Evolutionary conservation across 2,797 vertebrate species (phyloP).

Genomic region (Sebastes nivosus): DNA sequence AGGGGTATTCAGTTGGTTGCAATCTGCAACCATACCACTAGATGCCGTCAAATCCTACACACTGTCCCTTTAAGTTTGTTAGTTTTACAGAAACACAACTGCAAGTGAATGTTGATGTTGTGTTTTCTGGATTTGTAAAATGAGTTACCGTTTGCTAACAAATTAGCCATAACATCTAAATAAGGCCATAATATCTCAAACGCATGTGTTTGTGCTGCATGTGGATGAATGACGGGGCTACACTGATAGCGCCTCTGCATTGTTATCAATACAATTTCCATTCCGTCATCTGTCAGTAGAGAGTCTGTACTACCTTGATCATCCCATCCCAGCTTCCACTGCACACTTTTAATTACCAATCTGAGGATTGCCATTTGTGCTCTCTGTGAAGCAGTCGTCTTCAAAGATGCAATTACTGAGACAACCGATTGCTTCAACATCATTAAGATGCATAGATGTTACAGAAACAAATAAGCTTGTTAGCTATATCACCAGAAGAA

Average conservation of each 20-base stretch:
- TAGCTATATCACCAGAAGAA: constrained; percentile 19
- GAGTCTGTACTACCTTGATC: constrained; percentile 44
- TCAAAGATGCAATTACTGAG: constrained; percentile 67
- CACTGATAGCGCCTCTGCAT: constrained; percentile 1
- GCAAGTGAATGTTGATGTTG: background rate
- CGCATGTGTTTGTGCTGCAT: background rate
- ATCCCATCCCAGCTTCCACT: constrained; percentile 45
- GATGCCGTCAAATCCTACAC: no score
- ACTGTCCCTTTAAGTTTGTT: background rate
- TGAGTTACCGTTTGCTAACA: background rate
- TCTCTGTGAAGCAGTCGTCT: constrained; percentile 51
- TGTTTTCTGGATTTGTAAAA: background rate
- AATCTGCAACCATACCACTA: no score
- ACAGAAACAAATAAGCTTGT: constrained; percentile 37
- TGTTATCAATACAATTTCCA: constrained; percentile 38
- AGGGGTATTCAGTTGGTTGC: no score
- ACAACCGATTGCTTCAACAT: constrained; percentile 50
- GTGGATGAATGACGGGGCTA: background rate
- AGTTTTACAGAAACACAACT: background rate
- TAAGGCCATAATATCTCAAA: background rate
- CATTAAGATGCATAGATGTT: constrained; percentile 54
- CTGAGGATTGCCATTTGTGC: constrained; percentile 37
- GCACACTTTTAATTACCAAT: constrained; percentile 64
- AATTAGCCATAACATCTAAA: background rate
- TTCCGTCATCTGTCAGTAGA: constrained; percentile 21